These are phyloP conservation scores for Nebria brevicollis DNA, from an alignment of 2,888 invertebrate species.

Conservation along the genomic window DNA sequence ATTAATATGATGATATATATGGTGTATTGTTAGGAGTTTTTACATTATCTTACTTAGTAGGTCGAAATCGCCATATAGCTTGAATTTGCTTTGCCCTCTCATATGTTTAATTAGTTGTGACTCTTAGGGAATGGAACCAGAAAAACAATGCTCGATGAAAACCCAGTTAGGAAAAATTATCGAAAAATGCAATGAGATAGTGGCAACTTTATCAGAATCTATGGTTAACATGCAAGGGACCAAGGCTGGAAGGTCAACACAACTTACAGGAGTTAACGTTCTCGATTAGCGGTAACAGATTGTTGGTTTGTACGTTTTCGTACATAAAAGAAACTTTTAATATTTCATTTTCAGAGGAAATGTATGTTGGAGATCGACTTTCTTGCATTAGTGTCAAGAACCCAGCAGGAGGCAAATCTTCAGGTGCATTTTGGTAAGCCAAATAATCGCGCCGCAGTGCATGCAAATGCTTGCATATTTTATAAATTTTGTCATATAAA, in stretches of 20 bases:
- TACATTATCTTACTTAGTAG: too few relatives aligned
- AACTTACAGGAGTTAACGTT: constrained; percentile 92
- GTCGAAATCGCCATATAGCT: too few relatives aligned
- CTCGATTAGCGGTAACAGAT: constrained; percentile 83
- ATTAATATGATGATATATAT: too few relatives aligned
- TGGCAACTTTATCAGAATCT: constrained; percentile 66
- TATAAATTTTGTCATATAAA: constrained; percentile 22
- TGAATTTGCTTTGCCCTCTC: too few relatives aligned
- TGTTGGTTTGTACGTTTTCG: neutral
- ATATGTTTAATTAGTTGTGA: neutral
- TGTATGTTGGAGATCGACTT: constrained; percentile 77
- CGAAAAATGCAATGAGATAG: constrained; percentile 59
- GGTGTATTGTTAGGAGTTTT: too few relatives aligned
- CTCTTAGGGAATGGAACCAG: constrained; percentile 76
- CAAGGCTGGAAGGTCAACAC: constrained; percentile 77
- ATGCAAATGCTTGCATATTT: constrained; percentile 30
- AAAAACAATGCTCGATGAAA: constrained; percentile 48
- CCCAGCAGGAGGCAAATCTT: constrained; percentile 91
- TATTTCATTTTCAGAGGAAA: constrained; percentile 70
- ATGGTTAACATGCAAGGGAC: constrained; percentile 71
- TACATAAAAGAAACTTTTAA: constrained; percentile 4
- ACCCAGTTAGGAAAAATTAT: constrained; percentile 46
- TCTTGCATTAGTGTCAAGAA: constrained; percentile 87
- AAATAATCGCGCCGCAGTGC: constrained; percentile 3
- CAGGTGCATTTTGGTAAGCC: constrained; percentile 83